Conservation (phyloP, 2,113 vertebrate genomes). For the Sinocyclocheilus anshuiensis region DNA sequence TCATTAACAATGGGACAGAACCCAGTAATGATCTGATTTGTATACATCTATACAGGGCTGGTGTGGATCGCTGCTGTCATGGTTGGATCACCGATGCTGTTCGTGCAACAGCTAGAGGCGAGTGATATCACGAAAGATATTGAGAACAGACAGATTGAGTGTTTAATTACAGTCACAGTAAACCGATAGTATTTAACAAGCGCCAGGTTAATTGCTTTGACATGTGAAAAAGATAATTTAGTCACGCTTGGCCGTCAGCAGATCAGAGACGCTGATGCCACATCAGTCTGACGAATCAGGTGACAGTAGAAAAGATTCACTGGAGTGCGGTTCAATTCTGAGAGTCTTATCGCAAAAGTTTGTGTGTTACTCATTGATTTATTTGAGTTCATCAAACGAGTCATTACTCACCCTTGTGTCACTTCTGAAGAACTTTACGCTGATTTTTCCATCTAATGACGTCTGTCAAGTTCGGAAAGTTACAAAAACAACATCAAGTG, state of each 20-base stretch:
- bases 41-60: conserved; percentile 65
- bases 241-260: neutral
- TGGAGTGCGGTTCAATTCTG: neutral
- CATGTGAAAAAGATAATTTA: neutral
- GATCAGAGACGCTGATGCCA: neutral
- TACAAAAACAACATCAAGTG: neutral
- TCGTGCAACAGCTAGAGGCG: conserved; percentile 81
- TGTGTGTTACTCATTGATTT: neutral
- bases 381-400: neutral
- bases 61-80: conserved; percentile 78
- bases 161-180: neutral
- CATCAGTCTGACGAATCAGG: too few species aligned
- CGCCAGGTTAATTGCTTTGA: neutral
- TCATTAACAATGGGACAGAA: neutral
- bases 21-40: neutral
- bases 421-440: neutral
- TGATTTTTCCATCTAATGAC: neutral
- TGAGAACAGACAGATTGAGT: neutral
- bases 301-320: neutral
- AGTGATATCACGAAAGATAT: conserved; percentile 21
- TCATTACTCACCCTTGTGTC: neutral
- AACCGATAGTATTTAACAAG: neutral
- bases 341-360: neutral
- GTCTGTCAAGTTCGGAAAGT: neutral
- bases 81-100: conserved; percentile 81